Evolutionary conservation across 2,888 invertebrate species (phyloP), one percentile per base, ranked within the genome.

Genomic region (Calameuta pallipes): DNA sequence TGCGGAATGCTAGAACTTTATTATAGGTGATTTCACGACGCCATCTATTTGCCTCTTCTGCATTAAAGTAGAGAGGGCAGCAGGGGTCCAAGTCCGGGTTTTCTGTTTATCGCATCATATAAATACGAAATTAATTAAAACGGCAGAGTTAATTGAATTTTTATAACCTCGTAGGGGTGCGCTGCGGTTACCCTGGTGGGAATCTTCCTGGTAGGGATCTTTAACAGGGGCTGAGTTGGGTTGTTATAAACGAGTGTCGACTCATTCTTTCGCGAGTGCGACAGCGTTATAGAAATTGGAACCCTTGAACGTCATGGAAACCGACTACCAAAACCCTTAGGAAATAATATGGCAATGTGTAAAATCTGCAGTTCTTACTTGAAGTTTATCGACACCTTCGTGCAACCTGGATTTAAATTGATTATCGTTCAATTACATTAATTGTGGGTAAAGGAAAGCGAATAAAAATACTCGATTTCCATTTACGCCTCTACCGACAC

Each of bases 101-200:
- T 85, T 86, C 85, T 87, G 84, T 88, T 87, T 87, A 87, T 88
- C 85, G 85, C 83, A 79, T 85, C 85, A 85, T 87, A 87, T 88
- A 88, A 89, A 88, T 88, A 88, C 85, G 81, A 85, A 88, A 88
- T 89, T 87, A 87, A 88, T 88, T 87, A 87, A 85, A 88, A 88
- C 84, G 85, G 85, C 84, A 75, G 85, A 84, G 88, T 88, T 88
- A 88, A 89, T 89, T 89, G 89, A 89, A 89, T 89, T 89, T 89
- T 89, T 87, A 88, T 87, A 88, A 87, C 86, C 83, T 83, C 81
- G 83, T 83, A 81, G 84, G 84, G 82, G 79, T 80, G 81, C 79
- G 78, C 82, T 78, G 75, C 80, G 77, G 77, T 80, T 79, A 80
- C 79, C 81, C 76, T 73, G 31, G 33, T 41, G 69, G 12, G 30